Base-by-base conservation (phyloP, 2,888 invertebrate genomes). In the Drosophila algonquin region DNA sequence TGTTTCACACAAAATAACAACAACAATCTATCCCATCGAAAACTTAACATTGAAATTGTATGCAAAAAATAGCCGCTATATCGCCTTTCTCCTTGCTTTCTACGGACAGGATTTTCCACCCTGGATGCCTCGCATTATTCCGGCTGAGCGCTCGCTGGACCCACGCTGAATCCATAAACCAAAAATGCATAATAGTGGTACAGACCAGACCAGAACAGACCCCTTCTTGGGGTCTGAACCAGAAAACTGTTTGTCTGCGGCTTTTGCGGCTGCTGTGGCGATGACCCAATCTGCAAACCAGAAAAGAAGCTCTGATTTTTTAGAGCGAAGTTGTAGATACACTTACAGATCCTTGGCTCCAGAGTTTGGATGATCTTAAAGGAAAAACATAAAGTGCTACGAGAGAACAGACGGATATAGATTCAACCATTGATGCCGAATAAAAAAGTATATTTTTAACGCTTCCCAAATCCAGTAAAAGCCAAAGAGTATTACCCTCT, bases 91-190 rank as follows among this genome's bases (percentile, higher is more conserved):
- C 14, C 14, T 14, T 14, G 40, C 40, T 4, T 14, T 6, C 35
- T 14, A 5, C 2, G 1, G 35, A 4, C 35, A 5, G 35, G 12
- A 35, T 35, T 35, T 35, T 35, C 35, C 35, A 51, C 1, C 8
- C 47, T 50, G 51, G 60, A 56, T 51, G 52, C 51, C 60, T 67
- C 55, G 73, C 73, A 84, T 84, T 87, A 84, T 84, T 87, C 77
- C 80, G 46, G 69, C 70, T 77, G 80, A 84, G 77, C 77, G 85
- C 74, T 73, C 82, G 71, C 76, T 14, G 76, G 75, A 58, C 71
- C 77, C 77, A 82, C 76, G 77, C 73, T 61, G 76, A 80, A 84
- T 80, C 75, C 84, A 85, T 81, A 85, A 87, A 84, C 76, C 80
- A 73, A 86, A 84, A 53, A 65, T 63, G 48, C 71, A 64, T 74